Percentiles rank a stretch among this genome's conserved stretches.
Evolutionary conservation across 2,888 invertebrate genomes (phyloP).

Genomic region (Anarsia innoxiella): DNA sequence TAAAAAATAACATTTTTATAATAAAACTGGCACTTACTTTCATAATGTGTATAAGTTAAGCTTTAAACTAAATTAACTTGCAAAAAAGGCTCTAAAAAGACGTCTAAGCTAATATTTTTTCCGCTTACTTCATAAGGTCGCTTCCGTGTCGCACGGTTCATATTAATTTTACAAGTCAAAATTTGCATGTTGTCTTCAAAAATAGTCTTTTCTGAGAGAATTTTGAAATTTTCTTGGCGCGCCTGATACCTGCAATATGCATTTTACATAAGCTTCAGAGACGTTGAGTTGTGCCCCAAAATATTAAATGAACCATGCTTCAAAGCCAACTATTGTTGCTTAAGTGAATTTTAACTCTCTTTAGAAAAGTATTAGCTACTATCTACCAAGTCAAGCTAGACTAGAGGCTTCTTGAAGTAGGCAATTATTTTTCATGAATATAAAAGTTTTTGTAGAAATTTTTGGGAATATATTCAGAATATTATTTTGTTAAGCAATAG

Average conservation of each 20-base stretch:
- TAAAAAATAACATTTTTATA: too few species aligned
- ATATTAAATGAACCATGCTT: conserved; percentile 14
- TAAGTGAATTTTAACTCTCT: conserved; percentile 7
- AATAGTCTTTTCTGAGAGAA: conserved; percentile 19
- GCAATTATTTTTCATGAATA: too few species aligned
- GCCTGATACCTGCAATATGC: conserved; percentile 45
- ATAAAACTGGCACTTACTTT: too few species aligned
- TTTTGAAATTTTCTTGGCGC: conserved; percentile 37
- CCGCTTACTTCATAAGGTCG: background rate
- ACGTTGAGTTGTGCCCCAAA: conserved; percentile 13
- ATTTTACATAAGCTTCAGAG: conserved; percentile 43
- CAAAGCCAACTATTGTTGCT: conserved; percentile 4
- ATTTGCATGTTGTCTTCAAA: conserved; percentile 26
- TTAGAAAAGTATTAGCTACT: background rate
- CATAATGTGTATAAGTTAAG: too few species aligned
- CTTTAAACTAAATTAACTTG: too few species aligned
- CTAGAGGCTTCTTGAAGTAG: too few species aligned
- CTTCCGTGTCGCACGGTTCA: conserved; percentile 4
- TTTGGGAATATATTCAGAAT: too few species aligned
- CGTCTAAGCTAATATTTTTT: too few species aligned
- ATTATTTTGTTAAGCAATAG: too few species aligned
- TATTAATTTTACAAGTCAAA: conserved; percentile 25
- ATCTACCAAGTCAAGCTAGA: too few species aligned
- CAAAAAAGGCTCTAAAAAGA: too few species aligned
- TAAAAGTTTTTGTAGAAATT: too few species aligned